phyloP scores from a whole-genome alignment of 2,113 vertebrate genomes.

The Hippolais icterina region DNA sequence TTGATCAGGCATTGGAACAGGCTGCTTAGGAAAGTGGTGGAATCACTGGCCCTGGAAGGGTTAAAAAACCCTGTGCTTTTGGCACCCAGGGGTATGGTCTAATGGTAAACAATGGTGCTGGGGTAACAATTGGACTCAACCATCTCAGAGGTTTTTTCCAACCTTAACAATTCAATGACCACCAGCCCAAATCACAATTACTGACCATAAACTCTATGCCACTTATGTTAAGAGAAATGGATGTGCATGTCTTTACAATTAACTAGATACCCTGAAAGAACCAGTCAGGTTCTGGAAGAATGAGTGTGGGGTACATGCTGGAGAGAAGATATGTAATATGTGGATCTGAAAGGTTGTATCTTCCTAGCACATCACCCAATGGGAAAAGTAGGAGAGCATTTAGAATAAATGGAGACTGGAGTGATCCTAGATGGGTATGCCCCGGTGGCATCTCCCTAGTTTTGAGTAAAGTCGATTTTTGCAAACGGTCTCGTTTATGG shows the following conservation, averaged over 20 bases:
- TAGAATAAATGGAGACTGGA: not conserved
- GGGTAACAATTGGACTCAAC: rapidly evolving
- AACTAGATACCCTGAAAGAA: not conserved
- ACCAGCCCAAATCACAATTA: not conserved
- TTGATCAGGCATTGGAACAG: not conserved
- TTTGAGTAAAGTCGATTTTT: not conserved
- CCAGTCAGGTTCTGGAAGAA: not conserved
- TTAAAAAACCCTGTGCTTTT: not conserved
- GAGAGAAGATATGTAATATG: not conserved
- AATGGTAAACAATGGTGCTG: not conserved
- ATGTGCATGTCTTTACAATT: rapidly evolving
- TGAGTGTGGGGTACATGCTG: not conserved
- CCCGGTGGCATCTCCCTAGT: not conserved
- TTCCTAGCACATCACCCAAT: not conserved
- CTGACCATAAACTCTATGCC: rapidly evolving
- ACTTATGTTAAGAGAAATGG: not conserved
- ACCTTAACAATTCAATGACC: not conserved
- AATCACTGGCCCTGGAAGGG: not conserved
- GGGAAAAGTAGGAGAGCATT: rapidly evolving
- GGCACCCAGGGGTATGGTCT: not conserved
- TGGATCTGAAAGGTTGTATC: rapidly evolving
- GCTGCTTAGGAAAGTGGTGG: not conserved
- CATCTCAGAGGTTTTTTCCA: not conserved
- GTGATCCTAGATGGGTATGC: not conserved
- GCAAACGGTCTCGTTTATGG: not conserved